phyloP scores from a whole-genome alignment of 2,888 invertebrate genomes.

The Rotaria macrura region DNA sequence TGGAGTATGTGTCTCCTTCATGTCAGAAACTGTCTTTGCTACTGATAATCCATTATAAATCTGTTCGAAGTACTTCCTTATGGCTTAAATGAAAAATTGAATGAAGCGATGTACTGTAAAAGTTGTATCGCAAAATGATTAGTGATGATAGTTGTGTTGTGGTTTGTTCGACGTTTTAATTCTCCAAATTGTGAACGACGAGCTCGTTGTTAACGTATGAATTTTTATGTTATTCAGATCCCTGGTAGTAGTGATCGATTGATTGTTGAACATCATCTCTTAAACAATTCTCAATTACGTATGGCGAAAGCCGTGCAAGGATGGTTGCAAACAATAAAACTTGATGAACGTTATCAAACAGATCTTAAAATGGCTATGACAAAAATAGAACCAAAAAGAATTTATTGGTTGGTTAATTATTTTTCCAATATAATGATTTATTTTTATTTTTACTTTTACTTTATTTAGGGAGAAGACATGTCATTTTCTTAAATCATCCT shows the following conservation, averaged over 20 bases:
- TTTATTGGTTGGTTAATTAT: conserved; percentile 16
- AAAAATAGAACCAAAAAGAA: conserved; percentile 7
- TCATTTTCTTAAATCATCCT: background rate
- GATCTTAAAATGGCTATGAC: background rate
- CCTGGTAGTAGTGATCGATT: conserved; percentile 12
- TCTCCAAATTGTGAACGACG: too few species aligned
- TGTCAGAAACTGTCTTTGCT: too few species aligned
- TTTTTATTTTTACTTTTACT: background rate
- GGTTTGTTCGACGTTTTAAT: too few species aligned
- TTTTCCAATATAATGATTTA: too few species aligned
- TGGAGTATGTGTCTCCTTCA: too few species aligned
- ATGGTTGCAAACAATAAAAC: conserved; percentile 15
- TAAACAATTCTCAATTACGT: background rate
- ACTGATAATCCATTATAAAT: too few species aligned
- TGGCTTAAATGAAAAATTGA: too few species aligned
- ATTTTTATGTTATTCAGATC: background rate
- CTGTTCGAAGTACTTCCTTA: too few species aligned
- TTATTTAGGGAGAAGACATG: conserved; percentile 16
- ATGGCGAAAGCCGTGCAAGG: conserved; percentile 8
- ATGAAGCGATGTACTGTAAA: too few species aligned
- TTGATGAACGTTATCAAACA: conserved; percentile 19
- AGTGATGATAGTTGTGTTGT: too few species aligned
- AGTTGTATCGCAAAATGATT: too few species aligned
- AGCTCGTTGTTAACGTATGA: background rate
- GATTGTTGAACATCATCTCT: conserved; percentile 10